Evolutionary conservation across 2,888 invertebrate species (phyloP).

Genomic region (Meta bourneti): DNA sequence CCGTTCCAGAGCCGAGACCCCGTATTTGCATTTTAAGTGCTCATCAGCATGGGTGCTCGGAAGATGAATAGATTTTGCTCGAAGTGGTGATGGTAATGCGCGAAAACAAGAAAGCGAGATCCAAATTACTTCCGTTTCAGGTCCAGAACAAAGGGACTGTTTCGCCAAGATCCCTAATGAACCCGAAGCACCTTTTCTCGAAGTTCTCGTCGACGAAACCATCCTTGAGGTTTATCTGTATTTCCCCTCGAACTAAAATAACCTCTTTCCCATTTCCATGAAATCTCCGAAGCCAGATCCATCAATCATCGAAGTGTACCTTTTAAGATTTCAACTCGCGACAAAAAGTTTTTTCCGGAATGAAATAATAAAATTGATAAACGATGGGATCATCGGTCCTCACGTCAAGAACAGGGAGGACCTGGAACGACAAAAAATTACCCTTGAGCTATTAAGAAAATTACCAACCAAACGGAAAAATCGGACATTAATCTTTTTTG

Average conservation of each 20-base stretch:
- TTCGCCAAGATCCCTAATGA: neutral
- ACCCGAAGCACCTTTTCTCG: neutral
- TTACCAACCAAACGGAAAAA: slow-evolving; percentile 43
- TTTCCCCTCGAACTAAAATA: neutral
- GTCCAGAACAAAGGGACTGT: neutral
- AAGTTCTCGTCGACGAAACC: neutral
- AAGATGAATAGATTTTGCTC: neutral
- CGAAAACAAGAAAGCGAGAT: neutral
- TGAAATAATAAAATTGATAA: slow-evolving; percentile 49
- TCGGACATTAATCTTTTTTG: slow-evolving; percentile 46
- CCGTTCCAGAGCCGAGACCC: neutral
- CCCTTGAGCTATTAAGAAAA: slow-evolving; percentile 44
- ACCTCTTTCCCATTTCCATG: neutral
- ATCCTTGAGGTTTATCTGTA: neutral
- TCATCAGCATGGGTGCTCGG: neutral
- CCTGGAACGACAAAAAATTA: slow-evolving; percentile 34
- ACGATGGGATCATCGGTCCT: slow-evolving; percentile 21
- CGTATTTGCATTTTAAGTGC: neutral
- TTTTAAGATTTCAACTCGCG: neutral
- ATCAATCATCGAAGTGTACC: neutral
- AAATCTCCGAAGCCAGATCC: neutral
- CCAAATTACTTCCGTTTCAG: neutral
- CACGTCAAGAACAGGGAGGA: slow-evolving; percentile 18
- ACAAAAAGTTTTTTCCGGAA: neutral
- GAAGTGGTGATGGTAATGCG: neutral